Base-by-base conservation (phyloP, 2,888 invertebrate species). In the Villa cingulata region DNA sequence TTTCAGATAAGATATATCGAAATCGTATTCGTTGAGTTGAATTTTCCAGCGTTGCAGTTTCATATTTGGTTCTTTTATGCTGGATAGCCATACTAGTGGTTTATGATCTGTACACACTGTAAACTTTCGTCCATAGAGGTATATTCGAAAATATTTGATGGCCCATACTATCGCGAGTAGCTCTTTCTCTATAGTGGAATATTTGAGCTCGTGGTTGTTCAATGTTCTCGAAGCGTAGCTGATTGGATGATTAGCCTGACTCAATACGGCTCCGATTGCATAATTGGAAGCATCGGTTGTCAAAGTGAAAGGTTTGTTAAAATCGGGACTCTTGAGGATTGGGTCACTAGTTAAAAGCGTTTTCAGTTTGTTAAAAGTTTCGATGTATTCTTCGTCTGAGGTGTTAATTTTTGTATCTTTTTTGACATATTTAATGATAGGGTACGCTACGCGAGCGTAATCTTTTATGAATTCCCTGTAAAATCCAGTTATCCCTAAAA, bases 251-350 rank as follows among this genome's bases (percentile, higher is more conserved):
- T 58, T 53, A 34, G 46, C 45, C 19, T 62, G 62, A 3, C 55
- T 53, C 14, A 60, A 44, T 18, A 62, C 53, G 2, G 50, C 55
- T 2, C 58, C 60, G 12, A 58, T 40, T 2, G 58, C 60, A 7
- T 20, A 51, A 16, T 55, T 48, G 2, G 54, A 54, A 1, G 62
- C 60, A 36, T 62, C 62, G 1, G 59, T 59, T 3, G 60, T 58
- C n/a, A 62, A 17, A 14, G 51, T 45, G 41, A 61, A 62, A 1
- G 3, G 27, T 45, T 45, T 39, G 14, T 39, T 7, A n/a, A 39
- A 45, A 29, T 45, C 17, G 7, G 45, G 39, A 18, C 39, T n/a
- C 5, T 39, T 17, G 2, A 45, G 29, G 18, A 45, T 38, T 29
- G 39, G 36, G n/a, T n/a, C n/a, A n/a, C n/a, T n/a, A n/a, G n/a